Evolutionary conservation across 37 sponge, comb jelly and placozoan genomes (phyloP), one percentile per base, ranked within the genome.

Genomic region (Theonella swinhoei): DNA sequence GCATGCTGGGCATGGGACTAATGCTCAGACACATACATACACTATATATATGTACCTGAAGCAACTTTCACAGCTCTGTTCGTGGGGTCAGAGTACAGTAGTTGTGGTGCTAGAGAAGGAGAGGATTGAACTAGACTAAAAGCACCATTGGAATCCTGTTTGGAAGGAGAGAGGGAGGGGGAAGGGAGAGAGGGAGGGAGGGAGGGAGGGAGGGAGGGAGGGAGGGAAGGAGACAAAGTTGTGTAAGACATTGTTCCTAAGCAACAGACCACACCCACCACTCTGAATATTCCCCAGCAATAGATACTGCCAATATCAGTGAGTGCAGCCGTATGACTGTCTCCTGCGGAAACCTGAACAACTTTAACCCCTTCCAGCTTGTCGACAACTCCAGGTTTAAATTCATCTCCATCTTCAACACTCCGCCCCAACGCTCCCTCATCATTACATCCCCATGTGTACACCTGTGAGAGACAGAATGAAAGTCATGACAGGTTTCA

Each of bases 371-470:
- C 82, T n/a, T 62, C 61, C 31, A 88, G 67, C 62, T 66, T 64
- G 2, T 64, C 43, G 42, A 98, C 97, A 7, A 74, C 77, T 35
- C 91, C 95, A 26, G 97, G 93, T 5, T 42, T 11, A 34, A 76
- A 91, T 36, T 89, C 94, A 14, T 84, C 88, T 1, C 81, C 88
- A 17, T 72, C 76, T 3, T 22, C 33, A 0, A 81, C 69, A 34
- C 40, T 29, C 14, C 95, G 84, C 0, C 99, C 99, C 32, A 98
- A 70, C 39, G 99, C 97, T 36, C 99, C 96, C 70, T 98, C 99
- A 68, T 98, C 99, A 74, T 98, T 98, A 79, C 99, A 98, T 28
- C 99, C 99, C 95, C 95, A 98, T 0, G 97, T 91, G 76, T 80
- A 96, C 43, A 92, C 91, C 97, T 96, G 70, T 17, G 78, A 41